Percentiles rank a stretch among this genome's conserved stretches.
Conservation (phyloP, 2,113 vertebrate species). For the Herpailurus yagouaroundi region DNA sequence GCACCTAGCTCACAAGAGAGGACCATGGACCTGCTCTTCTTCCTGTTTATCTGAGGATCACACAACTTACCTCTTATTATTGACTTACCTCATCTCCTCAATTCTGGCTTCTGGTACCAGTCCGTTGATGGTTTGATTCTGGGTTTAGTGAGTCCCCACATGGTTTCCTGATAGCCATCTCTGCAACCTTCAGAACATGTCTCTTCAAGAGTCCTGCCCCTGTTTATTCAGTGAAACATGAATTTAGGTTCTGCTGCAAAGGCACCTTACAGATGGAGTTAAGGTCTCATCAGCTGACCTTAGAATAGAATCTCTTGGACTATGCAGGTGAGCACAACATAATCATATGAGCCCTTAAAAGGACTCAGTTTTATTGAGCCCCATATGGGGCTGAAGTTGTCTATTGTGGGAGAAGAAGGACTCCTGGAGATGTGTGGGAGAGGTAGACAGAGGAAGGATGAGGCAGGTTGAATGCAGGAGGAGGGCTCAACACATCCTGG, state of each 20-base stretch:
- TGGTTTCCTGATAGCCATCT: rapidly evolving
- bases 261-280: not conserved
- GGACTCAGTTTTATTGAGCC: too few relatives aligned
- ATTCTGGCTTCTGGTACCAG: not conserved
- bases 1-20: rapidly evolving
- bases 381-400: too few relatives aligned
- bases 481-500: too few relatives aligned
- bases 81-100: not conserved
- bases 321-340: rapidly evolving
- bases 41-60: not conserved
- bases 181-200: not conserved
- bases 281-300: not conserved
- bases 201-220: rapidly evolving
- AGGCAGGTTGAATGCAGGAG: not conserved
- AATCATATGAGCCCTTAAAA: not conserved
- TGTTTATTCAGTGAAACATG: not conserved
- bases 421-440: too few relatives aligned
- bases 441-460: not conserved
- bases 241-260: not conserved
- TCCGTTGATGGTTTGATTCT: not conserved
- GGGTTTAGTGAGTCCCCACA: not conserved
- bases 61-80: not conserved
- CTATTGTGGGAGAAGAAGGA: not conserved
- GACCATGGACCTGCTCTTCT: rapidly evolving
- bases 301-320: not conserved